phyloP scores from a whole-genome alignment of 2,797 vertebrate species.

The Periparus ater region DNA sequence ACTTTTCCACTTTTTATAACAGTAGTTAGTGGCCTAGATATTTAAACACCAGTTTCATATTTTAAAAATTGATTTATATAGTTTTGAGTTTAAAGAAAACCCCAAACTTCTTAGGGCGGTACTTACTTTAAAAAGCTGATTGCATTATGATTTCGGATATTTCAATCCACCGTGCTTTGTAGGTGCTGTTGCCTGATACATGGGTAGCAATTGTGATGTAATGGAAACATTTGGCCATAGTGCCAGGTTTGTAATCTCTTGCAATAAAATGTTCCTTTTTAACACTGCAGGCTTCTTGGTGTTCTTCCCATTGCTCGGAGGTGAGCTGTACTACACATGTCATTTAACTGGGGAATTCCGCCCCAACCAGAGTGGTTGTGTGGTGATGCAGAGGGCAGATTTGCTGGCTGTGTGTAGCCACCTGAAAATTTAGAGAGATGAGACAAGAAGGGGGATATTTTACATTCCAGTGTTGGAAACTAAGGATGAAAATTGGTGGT shows the following conservation, averaged over 20 bases:
- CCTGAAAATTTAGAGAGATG: background rate
- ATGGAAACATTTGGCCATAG: conserved; percentile 27
- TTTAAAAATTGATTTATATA: background rate
- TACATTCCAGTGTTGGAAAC: background rate
- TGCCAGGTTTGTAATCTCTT: conserved; percentile 60
- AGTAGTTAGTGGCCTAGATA: background rate
- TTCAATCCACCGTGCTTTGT: conserved; percentile 33
- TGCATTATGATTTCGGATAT: conserved; percentile 25
- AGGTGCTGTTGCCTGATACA: conserved; percentile 50
- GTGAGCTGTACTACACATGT: background rate
- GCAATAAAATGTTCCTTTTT: conserved; percentile 66
- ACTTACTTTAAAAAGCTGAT: conserved; percentile 3
- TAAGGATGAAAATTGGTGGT: background rate
- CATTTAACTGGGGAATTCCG: rapidly evolving
- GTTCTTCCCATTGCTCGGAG: background rate
- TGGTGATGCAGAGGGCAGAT: background rate
- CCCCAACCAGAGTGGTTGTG: too few species aligned
- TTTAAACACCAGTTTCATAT: background rate
- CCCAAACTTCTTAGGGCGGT: background rate
- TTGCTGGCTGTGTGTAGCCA: background rate
- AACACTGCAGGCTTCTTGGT: conserved; percentile 31
- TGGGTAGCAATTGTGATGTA: conserved; percentile 58
- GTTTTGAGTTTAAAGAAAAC: background rate
- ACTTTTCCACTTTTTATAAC: background rate
- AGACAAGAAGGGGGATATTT: background rate